phyloP scores from a whole-genome alignment of 1,140 invertebrate species.

The Aethina tumida region DNA sequence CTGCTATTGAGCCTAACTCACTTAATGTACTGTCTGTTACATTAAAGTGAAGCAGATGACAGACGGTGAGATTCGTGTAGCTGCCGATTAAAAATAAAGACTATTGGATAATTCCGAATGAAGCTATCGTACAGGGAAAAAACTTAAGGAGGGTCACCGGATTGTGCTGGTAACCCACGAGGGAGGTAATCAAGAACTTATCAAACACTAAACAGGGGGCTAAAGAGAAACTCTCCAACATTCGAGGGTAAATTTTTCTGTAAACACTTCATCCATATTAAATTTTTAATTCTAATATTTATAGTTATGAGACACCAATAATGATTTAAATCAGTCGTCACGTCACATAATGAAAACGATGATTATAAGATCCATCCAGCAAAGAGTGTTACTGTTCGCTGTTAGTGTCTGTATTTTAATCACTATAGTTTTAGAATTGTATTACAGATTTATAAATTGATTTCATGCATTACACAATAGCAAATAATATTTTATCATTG shows the following conservation, averaged over 20 bases:
- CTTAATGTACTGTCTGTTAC: conserved; percentile 74
- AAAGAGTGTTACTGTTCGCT: conserved; percentile 55
- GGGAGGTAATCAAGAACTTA: conserved; percentile 73
- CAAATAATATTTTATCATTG: no score
- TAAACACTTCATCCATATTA: neutral
- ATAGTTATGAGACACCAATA: conserved; percentile 77
- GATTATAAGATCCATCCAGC: conserved; percentile 67
- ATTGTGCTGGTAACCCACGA: conserved; percentile 82
- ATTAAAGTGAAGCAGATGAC: conserved; percentile 41
- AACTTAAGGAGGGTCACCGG: conserved; percentile 75
- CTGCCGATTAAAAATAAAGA: conserved; percentile 65
- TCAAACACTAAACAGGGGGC: conserved; percentile 64
- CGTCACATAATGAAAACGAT: conserved; percentile 72
- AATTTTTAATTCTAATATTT: conserved; percentile 22
- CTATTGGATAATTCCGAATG: conserved; percentile 82
- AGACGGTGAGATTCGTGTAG: conserved; percentile 55
- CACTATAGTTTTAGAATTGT: conserved; percentile 53
- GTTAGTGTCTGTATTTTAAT: conserved; percentile 51
- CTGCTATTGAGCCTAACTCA: conserved; percentile 78
- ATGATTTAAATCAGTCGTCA: conserved; percentile 69
- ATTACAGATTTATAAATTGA: conserved; percentile 43
- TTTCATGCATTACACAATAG: no score
- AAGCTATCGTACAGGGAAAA: conserved; percentile 68
- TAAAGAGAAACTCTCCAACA: conserved; percentile 79
- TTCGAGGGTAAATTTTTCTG: conserved; percentile 50